These are phyloP conservation scores for Etheostoma perlongum DNA, from an alignment of 2,797 vertebrate genomes.

Conservation along the genomic window DNA sequence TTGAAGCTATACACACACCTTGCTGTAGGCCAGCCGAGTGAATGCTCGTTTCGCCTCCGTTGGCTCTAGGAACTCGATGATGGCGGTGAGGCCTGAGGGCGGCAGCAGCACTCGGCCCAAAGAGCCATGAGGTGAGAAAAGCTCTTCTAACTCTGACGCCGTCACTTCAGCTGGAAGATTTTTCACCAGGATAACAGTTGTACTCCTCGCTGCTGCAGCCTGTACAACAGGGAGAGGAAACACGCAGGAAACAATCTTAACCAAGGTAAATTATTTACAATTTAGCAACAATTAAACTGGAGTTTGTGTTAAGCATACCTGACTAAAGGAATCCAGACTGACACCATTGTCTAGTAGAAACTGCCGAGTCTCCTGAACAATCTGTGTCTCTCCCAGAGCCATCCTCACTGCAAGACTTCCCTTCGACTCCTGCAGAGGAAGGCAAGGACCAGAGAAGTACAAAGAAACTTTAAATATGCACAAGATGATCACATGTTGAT, in stretches of 20 bases:
- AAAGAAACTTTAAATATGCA: not conserved
- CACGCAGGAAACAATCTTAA: not conserved
- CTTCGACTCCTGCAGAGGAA: constrained; percentile 86
- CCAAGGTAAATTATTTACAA: not conserved
- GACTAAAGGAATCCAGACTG: constrained; percentile 95
- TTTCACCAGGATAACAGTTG: constrained; percentile 92
- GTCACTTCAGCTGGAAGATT: constrained; percentile 91
- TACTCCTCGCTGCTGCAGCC: constrained; percentile 91
- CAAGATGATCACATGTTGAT: not conserved
- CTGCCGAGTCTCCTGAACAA: constrained; percentile 93
- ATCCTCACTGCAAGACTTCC: constrained; percentile 95
- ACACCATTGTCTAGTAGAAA: constrained; percentile 93
- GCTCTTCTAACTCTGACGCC: constrained; percentile 83
- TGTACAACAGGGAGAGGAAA: constrained; percentile 43
- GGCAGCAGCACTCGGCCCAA: constrained; percentile 94
- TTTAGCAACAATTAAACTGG: not conserved
- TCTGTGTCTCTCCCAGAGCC: constrained; percentile 95
- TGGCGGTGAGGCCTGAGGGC: constrained; percentile 92
- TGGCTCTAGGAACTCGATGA: constrained; percentile 94
- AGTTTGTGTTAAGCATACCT: constrained; percentile 82
- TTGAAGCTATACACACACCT: constrained; percentile 83
- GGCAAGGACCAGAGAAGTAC: not conserved
- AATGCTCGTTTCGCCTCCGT: constrained; percentile 94
- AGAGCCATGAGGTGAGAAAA: constrained; percentile 89
- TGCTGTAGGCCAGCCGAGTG: constrained; percentile 92